These are phyloP conservation scores for Euspilapteryx auroguttella DNA, from an alignment of 2,888 invertebrate genomes.

Conservation along the genomic window DNA sequence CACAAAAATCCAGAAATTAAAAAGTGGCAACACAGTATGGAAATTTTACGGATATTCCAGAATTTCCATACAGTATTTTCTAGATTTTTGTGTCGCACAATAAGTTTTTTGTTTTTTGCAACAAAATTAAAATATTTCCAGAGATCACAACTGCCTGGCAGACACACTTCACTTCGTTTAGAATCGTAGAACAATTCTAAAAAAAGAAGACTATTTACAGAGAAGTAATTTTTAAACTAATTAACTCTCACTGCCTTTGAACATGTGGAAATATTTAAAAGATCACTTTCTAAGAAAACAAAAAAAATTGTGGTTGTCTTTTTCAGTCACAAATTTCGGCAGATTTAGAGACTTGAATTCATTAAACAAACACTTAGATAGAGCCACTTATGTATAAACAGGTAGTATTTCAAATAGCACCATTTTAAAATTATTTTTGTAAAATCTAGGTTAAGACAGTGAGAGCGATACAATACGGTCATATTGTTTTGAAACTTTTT, in stretches of 20 bases:
- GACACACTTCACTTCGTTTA: constrained; percentile 21
- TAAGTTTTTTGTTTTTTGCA: too few relatives aligned
- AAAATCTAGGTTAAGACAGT: constrained; percentile 28
- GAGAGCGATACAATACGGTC: constrained; percentile 19
- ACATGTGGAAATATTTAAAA: too few relatives aligned
- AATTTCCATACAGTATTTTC: too few relatives aligned
- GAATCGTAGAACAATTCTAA: constrained; percentile 15
- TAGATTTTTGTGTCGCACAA: too few relatives aligned
- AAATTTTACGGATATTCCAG: too few relatives aligned
- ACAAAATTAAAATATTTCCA: constrained; percentile 18
- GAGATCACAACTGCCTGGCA: constrained; percentile 36
- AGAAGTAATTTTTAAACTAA: constrained; percentile 30
- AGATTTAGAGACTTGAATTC: too few relatives aligned
- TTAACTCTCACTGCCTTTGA: constrained; percentile 30
- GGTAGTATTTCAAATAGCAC: constrained; percentile 41
- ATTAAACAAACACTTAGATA: too few relatives aligned
- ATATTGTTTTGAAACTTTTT: constrained; percentile 16
- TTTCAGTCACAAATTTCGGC: too few relatives aligned
- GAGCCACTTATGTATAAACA: not conserved
- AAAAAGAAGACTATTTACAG: constrained; percentile 5
- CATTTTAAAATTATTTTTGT: constrained; percentile 19
- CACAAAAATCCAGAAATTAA: too few relatives aligned
- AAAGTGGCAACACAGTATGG: too few relatives aligned
- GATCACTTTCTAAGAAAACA: too few relatives aligned
- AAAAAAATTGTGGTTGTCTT: too few relatives aligned